Evolutionary conservation across 2,888 invertebrate species (phyloP).

Genomic region (Trachelus iudaicus): DNA sequence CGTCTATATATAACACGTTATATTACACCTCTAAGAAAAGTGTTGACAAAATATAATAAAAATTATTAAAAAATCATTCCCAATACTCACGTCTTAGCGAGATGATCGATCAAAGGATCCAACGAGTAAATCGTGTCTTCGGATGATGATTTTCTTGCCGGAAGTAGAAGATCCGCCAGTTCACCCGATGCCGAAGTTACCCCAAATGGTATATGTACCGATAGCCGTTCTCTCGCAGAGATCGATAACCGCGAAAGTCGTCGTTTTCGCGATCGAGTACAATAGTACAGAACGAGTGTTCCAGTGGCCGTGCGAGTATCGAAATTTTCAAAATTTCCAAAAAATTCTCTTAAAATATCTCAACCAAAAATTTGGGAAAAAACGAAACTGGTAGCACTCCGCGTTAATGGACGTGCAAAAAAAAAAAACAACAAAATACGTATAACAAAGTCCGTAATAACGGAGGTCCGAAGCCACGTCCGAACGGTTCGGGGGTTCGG

Average conservation of each 20-base stretch:
- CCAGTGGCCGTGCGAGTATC: not conserved
- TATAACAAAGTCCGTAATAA: not conserved
- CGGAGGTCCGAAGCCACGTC: constrained; percentile 44
- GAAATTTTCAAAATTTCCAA: not conserved
- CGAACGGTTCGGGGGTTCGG: constrained; percentile 61
- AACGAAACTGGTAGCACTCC: not conserved
- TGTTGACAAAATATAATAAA: not conserved
- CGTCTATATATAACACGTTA: not conserved
- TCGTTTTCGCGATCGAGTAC: not conserved
- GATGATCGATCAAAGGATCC: not conserved
- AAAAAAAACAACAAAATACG: not conserved
- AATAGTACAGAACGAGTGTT: not conserved
- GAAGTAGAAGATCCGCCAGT: not conserved
- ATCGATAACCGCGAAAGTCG: not conserved
- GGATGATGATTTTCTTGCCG: not conserved
- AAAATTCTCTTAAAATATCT: not conserved
- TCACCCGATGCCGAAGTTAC: not conserved
- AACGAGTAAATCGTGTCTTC: not conserved
- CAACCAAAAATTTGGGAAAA: not conserved
- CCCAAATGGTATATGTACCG: not conserved
- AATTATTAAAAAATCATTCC: not conserved
- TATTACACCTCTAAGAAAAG: not conserved
- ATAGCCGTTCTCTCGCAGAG: not conserved
- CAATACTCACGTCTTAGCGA: not conserved
- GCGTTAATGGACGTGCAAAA: not conserved